Evolutionary conservation across 2,797 vertebrate genomes (phyloP).

Genomic region (Artibeus lituratus): DNA sequence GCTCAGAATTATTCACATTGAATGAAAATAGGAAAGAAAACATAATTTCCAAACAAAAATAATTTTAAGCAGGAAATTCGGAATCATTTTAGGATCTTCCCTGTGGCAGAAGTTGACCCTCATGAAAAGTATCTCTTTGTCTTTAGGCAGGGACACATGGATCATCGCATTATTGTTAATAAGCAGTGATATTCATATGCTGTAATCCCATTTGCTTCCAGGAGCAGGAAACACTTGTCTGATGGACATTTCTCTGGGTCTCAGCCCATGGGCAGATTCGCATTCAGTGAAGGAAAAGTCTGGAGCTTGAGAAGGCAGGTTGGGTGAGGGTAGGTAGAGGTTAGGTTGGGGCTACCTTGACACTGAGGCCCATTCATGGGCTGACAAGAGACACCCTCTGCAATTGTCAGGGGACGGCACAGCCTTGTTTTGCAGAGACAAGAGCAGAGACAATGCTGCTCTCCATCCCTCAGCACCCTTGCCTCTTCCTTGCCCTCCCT

Average conservation of each 20-base stretch:
- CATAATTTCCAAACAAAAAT: neutral
- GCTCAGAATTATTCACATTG: neutral
- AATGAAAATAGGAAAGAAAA: neutral
- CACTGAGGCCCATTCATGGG: fast-evolving
- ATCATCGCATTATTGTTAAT: neutral
- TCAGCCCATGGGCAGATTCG: neutral
- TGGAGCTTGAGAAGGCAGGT: neutral
- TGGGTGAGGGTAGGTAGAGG: neutral
- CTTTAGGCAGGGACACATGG: neutral
- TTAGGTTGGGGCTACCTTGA: neutral
- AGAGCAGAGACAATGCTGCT: too few species aligned
- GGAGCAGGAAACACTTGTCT: neutral
- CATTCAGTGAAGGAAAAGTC: neutral
- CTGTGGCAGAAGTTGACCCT: neutral
- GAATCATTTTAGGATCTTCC: neutral
- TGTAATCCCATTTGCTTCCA: neutral
- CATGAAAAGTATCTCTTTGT: neutral
- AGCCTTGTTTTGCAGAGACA: neutral
- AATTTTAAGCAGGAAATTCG: neutral
- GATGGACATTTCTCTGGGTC: neutral
- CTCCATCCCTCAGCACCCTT: neutral
- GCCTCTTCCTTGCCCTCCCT: neutral
- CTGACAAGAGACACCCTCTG: neutral
- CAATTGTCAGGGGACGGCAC: neutral
- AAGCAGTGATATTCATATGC: neutral